Conservation (phyloP, 2,797 vertebrate species). For the Toxotes lorentzi region DNA sequence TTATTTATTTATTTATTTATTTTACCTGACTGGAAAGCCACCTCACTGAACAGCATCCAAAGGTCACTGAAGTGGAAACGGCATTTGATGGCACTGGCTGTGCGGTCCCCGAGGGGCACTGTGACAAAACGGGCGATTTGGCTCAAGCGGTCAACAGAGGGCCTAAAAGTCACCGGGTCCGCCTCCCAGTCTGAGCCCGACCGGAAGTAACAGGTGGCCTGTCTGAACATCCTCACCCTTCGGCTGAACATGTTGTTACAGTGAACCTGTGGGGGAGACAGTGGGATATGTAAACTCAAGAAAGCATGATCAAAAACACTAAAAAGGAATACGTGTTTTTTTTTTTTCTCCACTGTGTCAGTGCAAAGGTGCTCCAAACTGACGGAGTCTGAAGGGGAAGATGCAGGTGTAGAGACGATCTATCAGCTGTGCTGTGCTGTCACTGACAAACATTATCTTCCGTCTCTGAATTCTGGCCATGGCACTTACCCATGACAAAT, state of each 20-base stretch:
- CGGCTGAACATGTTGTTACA: constrained; percentile 98
- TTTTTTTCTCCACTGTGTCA: neutral
- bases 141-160: constrained; percentile 88
- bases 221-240: constrained; percentile 94
- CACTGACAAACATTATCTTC: constrained; percentile 15
- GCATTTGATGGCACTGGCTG: constrained; percentile 94
- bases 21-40: constrained; percentile 95
- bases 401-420: constrained; percentile 32
- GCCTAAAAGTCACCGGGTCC: constrained; percentile 86
- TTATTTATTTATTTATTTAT: neutral
- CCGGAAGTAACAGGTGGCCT: constrained; percentile 93
- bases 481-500: constrained; percentile 26
- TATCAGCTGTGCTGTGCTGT: constrained; percentile 30
- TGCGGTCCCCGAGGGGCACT: constrained; percentile 91
- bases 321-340: neutral
- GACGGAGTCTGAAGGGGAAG: neutral
- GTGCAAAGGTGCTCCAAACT: neutral
- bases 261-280: constrained; percentile 87
- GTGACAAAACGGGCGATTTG: constrained; percentile 93
- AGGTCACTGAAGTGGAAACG: constrained; percentile 92
- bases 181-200: constrained; percentile 93
- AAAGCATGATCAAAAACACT: neutral
- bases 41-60: constrained; percentile 99
- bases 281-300: neutral
- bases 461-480: constrained; percentile 19